These are phyloP conservation scores for Cancer borealis DNA, from an alignment of 2,888 invertebrate species.

Conservation along the genomic window DNA sequence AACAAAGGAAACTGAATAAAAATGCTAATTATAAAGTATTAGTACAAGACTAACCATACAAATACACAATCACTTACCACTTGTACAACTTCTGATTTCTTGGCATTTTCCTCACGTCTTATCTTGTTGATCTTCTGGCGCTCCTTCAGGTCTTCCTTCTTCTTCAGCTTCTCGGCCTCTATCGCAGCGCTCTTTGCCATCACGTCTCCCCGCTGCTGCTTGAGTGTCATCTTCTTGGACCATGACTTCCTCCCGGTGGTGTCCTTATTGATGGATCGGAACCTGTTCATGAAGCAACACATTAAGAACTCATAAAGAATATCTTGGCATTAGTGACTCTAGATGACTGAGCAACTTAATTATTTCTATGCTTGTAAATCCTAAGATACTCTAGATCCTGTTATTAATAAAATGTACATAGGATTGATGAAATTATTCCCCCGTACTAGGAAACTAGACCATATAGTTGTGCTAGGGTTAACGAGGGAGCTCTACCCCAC, in stretches of 20 bases:
- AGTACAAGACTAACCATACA: background rate
- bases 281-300: slow-evolving; percentile 40
- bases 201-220: slow-evolving; percentile 56
- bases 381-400: no score
- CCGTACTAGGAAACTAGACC: no score
- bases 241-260: slow-evolving; percentile 46
- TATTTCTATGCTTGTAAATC: no score
- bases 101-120: slow-evolving; percentile 64
- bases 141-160: slow-evolving; percentile 57
- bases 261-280: slow-evolving; percentile 56
- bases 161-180: slow-evolving; percentile 59
- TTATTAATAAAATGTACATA: no score
- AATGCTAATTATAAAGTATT: no score
- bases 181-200: slow-evolving; percentile 48
- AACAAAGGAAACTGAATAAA: no score
- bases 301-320: background rate
- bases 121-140: slow-evolving; percentile 62
- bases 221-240: slow-evolving; percentile 63
- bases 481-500: no score
- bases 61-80: slow-evolving; percentile 54
- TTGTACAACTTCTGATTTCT: slow-evolving; percentile 68
- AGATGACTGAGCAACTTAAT: background rate
- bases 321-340: background rate
- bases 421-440: no score
- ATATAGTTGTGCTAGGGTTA: no score